Conservation (phyloP, 2,113 vertebrate genomes). For the Perognathus longimembris region DNA sequence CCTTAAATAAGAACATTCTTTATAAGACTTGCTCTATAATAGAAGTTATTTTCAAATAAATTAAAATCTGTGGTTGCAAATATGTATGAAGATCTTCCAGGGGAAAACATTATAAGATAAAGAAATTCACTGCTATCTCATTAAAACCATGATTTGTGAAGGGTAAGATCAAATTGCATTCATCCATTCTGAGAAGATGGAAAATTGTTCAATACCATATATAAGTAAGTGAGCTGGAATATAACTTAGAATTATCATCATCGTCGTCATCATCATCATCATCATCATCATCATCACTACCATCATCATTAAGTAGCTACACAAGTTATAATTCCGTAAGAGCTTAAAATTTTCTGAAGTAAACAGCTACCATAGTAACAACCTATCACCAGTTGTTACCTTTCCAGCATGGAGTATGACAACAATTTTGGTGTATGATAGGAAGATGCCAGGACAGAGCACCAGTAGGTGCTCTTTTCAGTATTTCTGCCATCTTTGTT, state of each 20-base stretch:
- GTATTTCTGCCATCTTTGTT: not conserved
- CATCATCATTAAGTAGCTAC: no score
- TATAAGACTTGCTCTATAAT: constrained; percentile 44
- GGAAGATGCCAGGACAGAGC: no score
- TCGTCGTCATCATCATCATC: no score
- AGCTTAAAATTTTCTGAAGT: not conserved
- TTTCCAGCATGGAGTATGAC: not conserved
- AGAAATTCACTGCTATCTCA: not conserved
- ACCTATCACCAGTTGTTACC: no score
- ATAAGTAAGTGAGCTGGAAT: not conserved
- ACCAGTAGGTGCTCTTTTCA: not conserved
- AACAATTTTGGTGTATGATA: not conserved
- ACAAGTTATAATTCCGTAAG: no score
- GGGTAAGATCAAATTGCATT: not conserved
- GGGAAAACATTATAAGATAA: constrained; percentile 10
- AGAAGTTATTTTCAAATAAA: constrained; percentile 61
- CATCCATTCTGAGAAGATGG: not conserved
- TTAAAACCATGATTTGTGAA: constrained; percentile 38
- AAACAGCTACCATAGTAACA: constrained; percentile 7
- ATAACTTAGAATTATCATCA: not conserved
- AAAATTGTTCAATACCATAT: not conserved
- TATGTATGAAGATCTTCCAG: constrained; percentile 10
- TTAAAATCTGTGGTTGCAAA: constrained; percentile 22
- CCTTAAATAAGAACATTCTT: constrained; percentile 49
- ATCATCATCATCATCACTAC: no score